Conservation (phyloP, 1,140 invertebrate genomes). For the Galleria mellonella region DNA sequence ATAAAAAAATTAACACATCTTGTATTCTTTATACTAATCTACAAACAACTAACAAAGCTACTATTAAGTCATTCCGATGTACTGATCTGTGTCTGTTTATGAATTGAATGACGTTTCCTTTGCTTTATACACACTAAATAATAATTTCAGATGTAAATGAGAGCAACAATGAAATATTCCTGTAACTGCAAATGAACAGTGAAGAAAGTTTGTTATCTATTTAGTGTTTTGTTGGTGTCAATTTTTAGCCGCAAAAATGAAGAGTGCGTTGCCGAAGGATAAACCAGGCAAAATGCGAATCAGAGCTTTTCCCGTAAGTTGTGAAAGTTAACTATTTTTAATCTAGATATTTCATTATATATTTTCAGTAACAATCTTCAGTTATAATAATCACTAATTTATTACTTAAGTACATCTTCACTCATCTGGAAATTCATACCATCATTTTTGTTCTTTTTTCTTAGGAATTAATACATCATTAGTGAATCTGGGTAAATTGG, state of each 20-base stretch:
- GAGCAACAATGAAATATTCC: slow-evolving; percentile 58
- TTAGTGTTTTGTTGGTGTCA: slow-evolving; percentile 33
- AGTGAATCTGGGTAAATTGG: too few relatives aligned
- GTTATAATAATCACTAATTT: too few relatives aligned
- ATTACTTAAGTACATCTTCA: too few relatives aligned
- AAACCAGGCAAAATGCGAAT: slow-evolving; percentile 98
- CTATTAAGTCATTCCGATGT: neutral
- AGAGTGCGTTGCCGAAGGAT: slow-evolving; percentile 83
- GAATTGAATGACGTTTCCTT: slow-evolving; percentile 18
- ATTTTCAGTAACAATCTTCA: too few relatives aligned
- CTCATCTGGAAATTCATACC: too few relatives aligned
- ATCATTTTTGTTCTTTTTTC: too few relatives aligned
- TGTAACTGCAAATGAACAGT: slow-evolving; percentile 51
- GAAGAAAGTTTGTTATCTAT: slow-evolving; percentile 26
- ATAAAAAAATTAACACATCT: neutral
- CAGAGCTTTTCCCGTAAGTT: slow-evolving; percentile 95
- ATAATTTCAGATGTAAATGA: slow-evolving; percentile 55
- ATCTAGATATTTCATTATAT: too few relatives aligned
- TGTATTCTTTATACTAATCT: neutral
- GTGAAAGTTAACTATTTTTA: neutral
- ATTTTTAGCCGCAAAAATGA: slow-evolving; percentile 76
- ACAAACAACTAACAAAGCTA: neutral
- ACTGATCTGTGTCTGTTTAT: slow-evolving; percentile 6
- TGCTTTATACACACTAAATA: slow-evolving; percentile 26
- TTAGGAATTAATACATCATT: too few relatives aligned